Evolutionary conservation across 2,113 vertebrate species (phyloP).

Genomic region (Eupsittula cactorum): DNA sequence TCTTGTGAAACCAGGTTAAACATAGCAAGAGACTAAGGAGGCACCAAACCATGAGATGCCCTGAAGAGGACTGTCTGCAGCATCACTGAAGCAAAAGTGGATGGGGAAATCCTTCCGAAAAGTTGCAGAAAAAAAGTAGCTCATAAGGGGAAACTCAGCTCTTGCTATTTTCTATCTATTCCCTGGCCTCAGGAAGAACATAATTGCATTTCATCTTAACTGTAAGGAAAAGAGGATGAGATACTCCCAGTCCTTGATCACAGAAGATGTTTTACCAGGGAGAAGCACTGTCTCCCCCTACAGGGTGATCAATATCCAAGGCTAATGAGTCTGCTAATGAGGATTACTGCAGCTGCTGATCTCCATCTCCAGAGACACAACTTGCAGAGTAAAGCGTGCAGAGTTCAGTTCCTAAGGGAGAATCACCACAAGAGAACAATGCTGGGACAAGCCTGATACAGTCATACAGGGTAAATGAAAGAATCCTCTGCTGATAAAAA

Average conservation of each 20-base stretch:
- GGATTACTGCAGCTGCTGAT: background rate
- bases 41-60: background rate
- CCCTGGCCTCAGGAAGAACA: conserved; percentile 18
- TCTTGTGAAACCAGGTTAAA: background rate
- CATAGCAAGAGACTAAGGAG: background rate
- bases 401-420: background rate
- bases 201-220: conserved; percentile 45
- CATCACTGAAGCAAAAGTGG: background rate
- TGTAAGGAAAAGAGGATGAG: conserved; percentile 5
- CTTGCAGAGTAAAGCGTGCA: background rate
- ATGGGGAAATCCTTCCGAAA: conserved; percentile 32
- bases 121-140: background rate
- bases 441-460: background rate
- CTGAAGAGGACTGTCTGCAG: background rate
- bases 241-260: conserved; percentile 16
- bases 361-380: background rate
- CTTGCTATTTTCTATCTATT: conserved; percentile 17
- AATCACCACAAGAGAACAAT: background rate
- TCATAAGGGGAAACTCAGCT: background rate
- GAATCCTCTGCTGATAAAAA: background rate
- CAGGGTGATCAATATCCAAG: conserved; percentile 34
- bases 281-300: conserved; percentile 57
- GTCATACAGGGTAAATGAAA: background rate
- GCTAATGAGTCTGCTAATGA: conserved; percentile 40
- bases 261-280: background rate